A percentile compares a stretch with the other conserved stretches of the same genome.
These are phyloP conservation scores for Nibea coibor DNA, from an alignment of 2,113 vertebrate genomes.

Conservation along the genomic window DNA sequence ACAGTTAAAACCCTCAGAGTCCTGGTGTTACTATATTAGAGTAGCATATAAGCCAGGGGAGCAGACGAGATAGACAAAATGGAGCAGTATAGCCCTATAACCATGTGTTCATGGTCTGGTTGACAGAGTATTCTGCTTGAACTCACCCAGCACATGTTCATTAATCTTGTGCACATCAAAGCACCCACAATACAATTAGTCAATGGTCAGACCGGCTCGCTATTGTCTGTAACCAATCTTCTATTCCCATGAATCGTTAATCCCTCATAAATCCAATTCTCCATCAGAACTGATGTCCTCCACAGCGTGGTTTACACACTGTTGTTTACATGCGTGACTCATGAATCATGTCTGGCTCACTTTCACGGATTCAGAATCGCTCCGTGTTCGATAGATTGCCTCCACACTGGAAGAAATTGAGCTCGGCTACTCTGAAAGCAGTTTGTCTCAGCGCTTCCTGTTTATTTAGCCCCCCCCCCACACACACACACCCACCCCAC, in stretches of 20 bases:
- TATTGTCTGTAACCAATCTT: conserved; percentile 56
- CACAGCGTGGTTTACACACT: conserved; percentile 39
- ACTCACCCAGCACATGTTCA: conserved; percentile 68
- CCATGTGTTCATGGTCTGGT: conserved; percentile 69
- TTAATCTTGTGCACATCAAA: conserved; percentile 74
- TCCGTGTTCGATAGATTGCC: conserved; percentile 41
- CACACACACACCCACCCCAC: no score
- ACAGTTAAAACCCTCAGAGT: conserved; percentile 12
- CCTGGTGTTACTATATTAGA: neutral
- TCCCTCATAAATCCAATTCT: conserved; percentile 57
- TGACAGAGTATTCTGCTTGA: conserved; percentile 67
- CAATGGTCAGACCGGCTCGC: conserved; percentile 53
- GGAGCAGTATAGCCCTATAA: conserved; percentile 50
- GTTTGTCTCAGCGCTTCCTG: conserved; percentile 50
- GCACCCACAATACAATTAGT: conserved; percentile 71
- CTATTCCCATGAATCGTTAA: conserved; percentile 48
- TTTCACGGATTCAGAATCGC: conserved; percentile 49
- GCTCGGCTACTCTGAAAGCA: conserved; percentile 45
- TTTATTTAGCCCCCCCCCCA: neutral
- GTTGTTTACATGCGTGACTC: conserved; percentile 47
- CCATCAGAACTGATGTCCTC: conserved; percentile 34
- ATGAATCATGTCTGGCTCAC: conserved; percentile 51
- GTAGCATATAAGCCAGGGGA: neutral
- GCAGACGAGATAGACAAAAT: conserved; percentile 27
- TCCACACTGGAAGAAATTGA: conserved; percentile 35